Evolutionary conservation across 2,888 invertebrate genomes (phyloP), one percentile per base, ranked within the genome.

Genomic region (Polylopha cassiicola): DNA sequence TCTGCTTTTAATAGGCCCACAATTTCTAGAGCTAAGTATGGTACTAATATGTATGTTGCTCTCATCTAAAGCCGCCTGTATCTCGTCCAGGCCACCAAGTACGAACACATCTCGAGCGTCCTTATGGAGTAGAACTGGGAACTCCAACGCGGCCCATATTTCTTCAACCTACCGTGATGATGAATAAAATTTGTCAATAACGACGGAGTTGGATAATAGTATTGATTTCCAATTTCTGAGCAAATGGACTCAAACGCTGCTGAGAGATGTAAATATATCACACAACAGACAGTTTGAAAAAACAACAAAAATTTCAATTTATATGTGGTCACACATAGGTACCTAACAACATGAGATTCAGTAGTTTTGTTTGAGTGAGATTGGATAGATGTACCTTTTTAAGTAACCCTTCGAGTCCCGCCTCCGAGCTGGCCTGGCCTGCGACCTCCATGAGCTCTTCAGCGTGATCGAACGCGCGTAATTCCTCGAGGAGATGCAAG

Each of bases 341-440:
- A n/a, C n/a, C n/a, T n/a, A n/a, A n/a, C n/a, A n/a, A n/a, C n/a
- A n/a, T n/a, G n/a, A n/a, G n/a, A n/a, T n/a, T n/a, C n/a, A n/a
- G n/a, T n/a, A n/a, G n/a, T n/a, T n/a, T n/a, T n/a, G n/a, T n/a
- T n/a, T n/a, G n/a, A n/a, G n/a, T n/a, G n/a, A n/a, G n/a, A n/a
- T n/a, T n/a, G n/a, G 8, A 17, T 34, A 2, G 2, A 29, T 26
- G 10, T 53, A 90, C 92, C 86, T 92, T 94, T 60, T 91, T 93
- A 3, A 97, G 79, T 59, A 96, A 87, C 4, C 81, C 77, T 73
- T 97, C 96, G 6, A 97, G 86, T 3, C 92, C 91, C 2, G 92
- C 91, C 68, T 97, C 97, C 2, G 95, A 95, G 53, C 93, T 95
- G 0, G 97, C 97, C 65, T 95, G 93, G 0, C 92, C 92, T 0